Base-by-base conservation (phyloP, 2,113 vertebrate species). In the Nyctereutes procyonoides region DNA sequence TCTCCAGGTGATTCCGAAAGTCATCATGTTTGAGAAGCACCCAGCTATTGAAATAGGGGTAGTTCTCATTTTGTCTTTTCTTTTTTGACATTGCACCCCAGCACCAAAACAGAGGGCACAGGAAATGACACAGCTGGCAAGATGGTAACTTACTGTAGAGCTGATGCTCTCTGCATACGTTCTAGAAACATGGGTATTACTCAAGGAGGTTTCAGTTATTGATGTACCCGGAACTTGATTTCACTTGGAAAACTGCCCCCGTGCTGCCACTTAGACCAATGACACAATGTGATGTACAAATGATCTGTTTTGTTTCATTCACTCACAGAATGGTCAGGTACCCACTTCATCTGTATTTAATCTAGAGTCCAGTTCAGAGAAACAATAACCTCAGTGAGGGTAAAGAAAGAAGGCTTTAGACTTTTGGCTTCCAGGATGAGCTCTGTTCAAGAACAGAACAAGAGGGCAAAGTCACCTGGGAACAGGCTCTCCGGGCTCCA, bases 121-220 rank as follows among this genome's bases (percentile, higher is more conserved):
- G 43, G 22, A 58, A 32, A 32, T 19, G 32, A 22, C 71, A 38
- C 5, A 17, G 38, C 3, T 69, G 60, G 9, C 22, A 60, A 81
- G 58, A 38, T 38, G 12, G 2, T 55, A 19, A 24, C 3, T 2
- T 12, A 15, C 2, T 24, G 3, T 1, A 60, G 13, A 69, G 17
- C 3, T 0, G 5, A 14, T 19, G 32, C 2, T 20, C 35, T 58
- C 20, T 1, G 14, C 1, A 13, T 56, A 9, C 3, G 7, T 2
- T 77, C 35, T 22, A 48, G 32, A 55, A 32, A 7, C 17, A 2
- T 5, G 63, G 30, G 2, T 69, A 73, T 73, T 24, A 26, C 63
- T 55, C 13, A 60, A 24, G 20, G n/a, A 88, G 30, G 5, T 53
- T 60, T 73, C 17, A n/a, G 5, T 30, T n/a, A 4, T 8, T 58